A percentile compares a stretch with the other conserved stretches of the same genome.
These are phyloP conservation scores for Platycheirus albimanus DNA, from an alignment of 2,888 invertebrate genomes.

Conservation along the genomic window DNA sequence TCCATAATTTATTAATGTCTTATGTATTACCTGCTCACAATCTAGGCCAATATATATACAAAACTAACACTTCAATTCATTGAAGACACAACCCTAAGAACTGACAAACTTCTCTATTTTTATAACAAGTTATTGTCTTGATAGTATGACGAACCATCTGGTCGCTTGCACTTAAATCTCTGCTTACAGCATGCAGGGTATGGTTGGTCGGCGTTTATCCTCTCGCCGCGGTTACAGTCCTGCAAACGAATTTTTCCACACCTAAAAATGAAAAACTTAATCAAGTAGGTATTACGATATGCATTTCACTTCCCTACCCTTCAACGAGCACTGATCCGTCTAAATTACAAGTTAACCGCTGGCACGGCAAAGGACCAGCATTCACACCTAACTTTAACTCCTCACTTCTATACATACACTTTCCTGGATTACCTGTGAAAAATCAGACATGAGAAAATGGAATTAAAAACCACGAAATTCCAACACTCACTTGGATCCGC, in stretches of 20 bases:
- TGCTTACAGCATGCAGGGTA: conserved; percentile 80
- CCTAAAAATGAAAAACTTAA: conserved; percentile 70
- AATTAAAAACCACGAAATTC: background rate
- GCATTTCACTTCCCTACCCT: conserved; percentile 77
- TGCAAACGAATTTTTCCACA: conserved; percentile 79
- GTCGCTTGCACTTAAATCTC: conserved; percentile 79
- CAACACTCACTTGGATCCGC: conserved; percentile 77
- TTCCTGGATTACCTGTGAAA: conserved; percentile 77
- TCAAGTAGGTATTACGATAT: conserved; percentile 22
- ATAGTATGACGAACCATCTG: conserved; percentile 78
- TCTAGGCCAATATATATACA: too few relatives aligned
- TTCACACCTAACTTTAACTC: conserved; percentile 77
- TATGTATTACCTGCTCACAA: too few relatives aligned
- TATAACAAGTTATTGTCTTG: conserved; percentile 77
- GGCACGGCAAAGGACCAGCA: conserved; percentile 79
- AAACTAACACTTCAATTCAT: background rate
- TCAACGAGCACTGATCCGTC: conserved; percentile 80
- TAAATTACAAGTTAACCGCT: conserved; percentile 79
- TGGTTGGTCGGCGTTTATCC: conserved; percentile 78
- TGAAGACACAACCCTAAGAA: background rate
- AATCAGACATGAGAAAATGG: background rate
- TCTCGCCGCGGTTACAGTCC: conserved; percentile 80
- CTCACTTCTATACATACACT: conserved; percentile 80
- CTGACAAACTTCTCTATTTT: background rate
- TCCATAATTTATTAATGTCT: too few relatives aligned